These are phyloP conservation scores for Brachionichthys hirsutus DNA, from an alignment of 2,113 vertebrate genomes.

Conservation along the genomic window DNA sequence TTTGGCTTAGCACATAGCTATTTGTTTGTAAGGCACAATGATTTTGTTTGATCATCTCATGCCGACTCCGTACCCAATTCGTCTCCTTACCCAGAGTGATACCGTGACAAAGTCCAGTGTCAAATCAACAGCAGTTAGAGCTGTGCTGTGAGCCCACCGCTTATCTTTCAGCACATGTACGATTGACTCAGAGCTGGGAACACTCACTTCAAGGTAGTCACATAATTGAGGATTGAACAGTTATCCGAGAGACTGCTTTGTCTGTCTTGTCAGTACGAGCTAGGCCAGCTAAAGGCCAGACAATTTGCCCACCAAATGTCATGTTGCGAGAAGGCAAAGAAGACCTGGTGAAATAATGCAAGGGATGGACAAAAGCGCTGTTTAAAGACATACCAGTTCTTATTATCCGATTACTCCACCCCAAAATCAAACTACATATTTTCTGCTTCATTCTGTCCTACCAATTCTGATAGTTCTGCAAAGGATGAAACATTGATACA, in stretches of 20 bases:
- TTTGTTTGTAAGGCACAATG: neutral
- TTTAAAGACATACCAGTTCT: constrained; percentile 53
- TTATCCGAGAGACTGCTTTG: constrained; percentile 68
- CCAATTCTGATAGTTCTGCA: constrained; percentile 33
- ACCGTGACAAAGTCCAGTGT: constrained; percentile 33
- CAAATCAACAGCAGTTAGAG: constrained; percentile 30
- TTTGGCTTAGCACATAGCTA: no score
- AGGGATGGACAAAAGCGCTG: constrained; percentile 58
- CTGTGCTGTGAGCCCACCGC: neutral
- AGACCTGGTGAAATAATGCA: constrained; percentile 60
- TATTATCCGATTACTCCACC: constrained; percentile 52
- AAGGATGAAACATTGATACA: constrained; percentile 58
- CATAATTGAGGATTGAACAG: constrained; percentile 64
- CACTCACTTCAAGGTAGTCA: constrained; percentile 55
- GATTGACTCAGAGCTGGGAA: constrained; percentile 30
- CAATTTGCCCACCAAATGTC: constrained; percentile 71
- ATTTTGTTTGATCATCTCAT: constrained; percentile 22
- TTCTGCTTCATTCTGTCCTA: constrained; percentile 20
- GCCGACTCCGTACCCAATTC: constrained; percentile 35
- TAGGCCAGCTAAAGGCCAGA: constrained; percentile 67
- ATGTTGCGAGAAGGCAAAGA: constrained; percentile 63
- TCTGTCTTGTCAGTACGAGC: constrained; percentile 61
- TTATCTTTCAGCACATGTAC: constrained; percentile 56
- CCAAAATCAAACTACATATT: constrained; percentile 40
- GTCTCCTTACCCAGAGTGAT: constrained; percentile 17